Base-by-base conservation (phyloP, 2,797 vertebrate species). In the Nyctalus aviator region DNA sequence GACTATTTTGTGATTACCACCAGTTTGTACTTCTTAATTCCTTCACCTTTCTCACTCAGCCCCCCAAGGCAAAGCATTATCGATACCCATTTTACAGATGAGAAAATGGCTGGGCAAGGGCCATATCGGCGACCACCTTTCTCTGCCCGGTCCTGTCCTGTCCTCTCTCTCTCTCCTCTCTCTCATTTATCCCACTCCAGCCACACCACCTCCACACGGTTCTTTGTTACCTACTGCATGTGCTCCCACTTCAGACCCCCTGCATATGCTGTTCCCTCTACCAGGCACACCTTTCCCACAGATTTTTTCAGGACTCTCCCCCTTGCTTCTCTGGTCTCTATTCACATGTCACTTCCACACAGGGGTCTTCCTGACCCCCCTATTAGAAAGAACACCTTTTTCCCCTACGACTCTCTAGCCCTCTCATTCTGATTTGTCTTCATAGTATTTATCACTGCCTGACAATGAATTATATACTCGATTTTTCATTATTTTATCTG, bases 181-280 rank as follows among this genome's bases (percentile, higher is more conserved):
- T 76, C 35, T 68, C 5, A 0, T 30, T 57, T 46, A 11, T 9
- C 18, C 13, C 8, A 10, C 27, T 25, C 35, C 59, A 20, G 23
- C 8, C 11, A 3, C 8, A 1, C 37, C 1, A 4, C 17, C 72
- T 83, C 20, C 41, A 57, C 6, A 1, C 12, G 13, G 0, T 11
- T 71, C 50, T 32, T 27, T 20, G 27, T 50, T 11, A 3, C 1
- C 0, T 2, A 5, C 44, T 2, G 0, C 5, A 2, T 6, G 0
- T 0, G 8, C 8, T 18, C 59, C 55, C 11, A 14, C 88, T 37
- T 23, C 20, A 27, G 35, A 3, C 4, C 21, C 76, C 50, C 73
- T 37, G 50, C 2, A 0, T 35, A 9, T 7, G 25, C 76, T 9
- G 4, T 32, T 37, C 5, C 3, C 12, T 6, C n/a, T 62, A 0